A percentile compares a stretch with the other conserved stretches of the same genome.
Evolutionary conservation across 2,888 invertebrate genomes (phyloP).

Genomic region (Agrotis ipsilon): DNA sequence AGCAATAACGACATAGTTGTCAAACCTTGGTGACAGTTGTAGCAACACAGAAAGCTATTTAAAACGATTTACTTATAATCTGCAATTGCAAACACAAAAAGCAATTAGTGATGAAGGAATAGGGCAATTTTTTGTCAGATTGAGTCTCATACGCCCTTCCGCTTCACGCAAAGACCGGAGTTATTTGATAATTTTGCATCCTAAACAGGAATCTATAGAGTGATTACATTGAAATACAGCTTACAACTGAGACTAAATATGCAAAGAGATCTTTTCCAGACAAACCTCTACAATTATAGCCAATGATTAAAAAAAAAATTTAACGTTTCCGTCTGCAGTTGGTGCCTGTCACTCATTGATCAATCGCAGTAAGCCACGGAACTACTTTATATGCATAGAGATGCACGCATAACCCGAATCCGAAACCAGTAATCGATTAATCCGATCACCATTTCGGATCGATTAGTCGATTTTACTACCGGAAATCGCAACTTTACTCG

Average conservation of each 20-base stretch:
- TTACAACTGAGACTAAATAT: too few species aligned
- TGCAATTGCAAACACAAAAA: too few species aligned
- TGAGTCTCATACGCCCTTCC: too few species aligned
- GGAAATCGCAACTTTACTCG: conserved; percentile 56
- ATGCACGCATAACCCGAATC: conserved; percentile 32
- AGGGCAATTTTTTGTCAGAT: too few species aligned
- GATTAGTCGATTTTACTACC: conserved; percentile 58
- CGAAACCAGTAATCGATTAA: conserved; percentile 57
- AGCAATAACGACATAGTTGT: neutral
- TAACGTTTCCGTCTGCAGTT: neutral
- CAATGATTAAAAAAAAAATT: neutral
- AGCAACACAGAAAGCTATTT: neutral
- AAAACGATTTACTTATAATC: neutral
- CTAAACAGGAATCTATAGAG: too few species aligned
- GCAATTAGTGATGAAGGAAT: too few species aligned
- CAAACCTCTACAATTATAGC: too few species aligned
- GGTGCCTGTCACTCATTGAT: neutral
- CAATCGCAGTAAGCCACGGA: conserved; percentile 7
- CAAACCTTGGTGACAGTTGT: neutral
- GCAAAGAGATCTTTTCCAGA: too few species aligned
- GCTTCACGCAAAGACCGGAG: too few species aligned
- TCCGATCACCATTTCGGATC: conserved; percentile 37
- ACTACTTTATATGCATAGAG: conserved; percentile 7
- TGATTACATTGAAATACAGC: too few species aligned
- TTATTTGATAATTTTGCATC: too few species aligned